A percentile compares a stretch with the other conserved stretches of the same genome.
Conservation (phyloP, 2,113 vertebrate species). For the Cottus gobio region DNA sequence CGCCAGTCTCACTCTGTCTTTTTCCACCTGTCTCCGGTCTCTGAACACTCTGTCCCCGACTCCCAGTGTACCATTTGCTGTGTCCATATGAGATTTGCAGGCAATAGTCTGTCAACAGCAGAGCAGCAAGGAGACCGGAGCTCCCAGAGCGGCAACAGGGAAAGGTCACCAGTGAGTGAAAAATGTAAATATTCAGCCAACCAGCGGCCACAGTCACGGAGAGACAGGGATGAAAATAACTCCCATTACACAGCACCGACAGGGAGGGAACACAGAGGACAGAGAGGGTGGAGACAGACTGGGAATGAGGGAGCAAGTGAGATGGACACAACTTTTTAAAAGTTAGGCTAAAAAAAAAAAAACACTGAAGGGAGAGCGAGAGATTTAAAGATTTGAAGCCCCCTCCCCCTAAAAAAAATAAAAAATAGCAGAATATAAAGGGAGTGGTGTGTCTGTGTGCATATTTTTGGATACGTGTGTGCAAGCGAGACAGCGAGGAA, state of each 20-base stretch:
- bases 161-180: conserved; percentile 82
- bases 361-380: conserved; percentile 44
- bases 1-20: conserved; percentile 17
- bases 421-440: conserved; percentile 16
- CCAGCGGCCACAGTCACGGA: conserved; percentile 70
- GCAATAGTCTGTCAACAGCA: conserved; percentile 81
- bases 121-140: conserved; percentile 75
- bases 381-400: conserved; percentile 54
- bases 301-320: conserved; percentile 56
- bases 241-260: conserved; percentile 74
- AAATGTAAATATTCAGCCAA: conserved; percentile 82
- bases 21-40: conserved; percentile 44
- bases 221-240: conserved; percentile 79
- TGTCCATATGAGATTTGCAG: conserved; percentile 80
- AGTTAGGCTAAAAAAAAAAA: conserved; percentile 55
- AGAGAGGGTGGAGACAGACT: conserved; percentile 52
- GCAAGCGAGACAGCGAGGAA: conserved; percentile 30
- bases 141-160: conserved; percentile 77
- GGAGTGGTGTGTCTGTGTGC: conserved; percentile 42
- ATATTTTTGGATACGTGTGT: conserved; percentile 48
- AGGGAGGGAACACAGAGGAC: conserved; percentile 72
- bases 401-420: neutral
- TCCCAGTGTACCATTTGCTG: conserved; percentile 75
- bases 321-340: conserved; percentile 75
- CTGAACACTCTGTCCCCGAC: conserved; percentile 55